Evolutionary conservation across 2,888 invertebrate species (phyloP).

Genomic region (Rotaria sp.): DNA sequence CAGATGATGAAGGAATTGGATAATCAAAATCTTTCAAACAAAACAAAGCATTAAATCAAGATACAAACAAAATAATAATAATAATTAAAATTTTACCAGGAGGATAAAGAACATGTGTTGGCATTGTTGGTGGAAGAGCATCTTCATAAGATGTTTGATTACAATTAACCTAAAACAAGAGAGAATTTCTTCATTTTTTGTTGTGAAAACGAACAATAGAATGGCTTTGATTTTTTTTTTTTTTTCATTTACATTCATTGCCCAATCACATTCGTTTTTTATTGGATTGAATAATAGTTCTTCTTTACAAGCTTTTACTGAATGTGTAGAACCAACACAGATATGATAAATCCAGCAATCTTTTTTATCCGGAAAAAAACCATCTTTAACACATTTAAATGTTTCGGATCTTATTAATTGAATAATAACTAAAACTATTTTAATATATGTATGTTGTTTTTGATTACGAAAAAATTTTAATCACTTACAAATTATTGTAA

Average conservation of each 20-base stretch:
- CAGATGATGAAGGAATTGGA: background rate
- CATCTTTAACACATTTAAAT: constrained; percentile 39
- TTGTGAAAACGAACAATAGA: background rate
- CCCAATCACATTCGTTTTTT: constrained; percentile 40
- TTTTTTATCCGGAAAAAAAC: constrained; percentile 39
- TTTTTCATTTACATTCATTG: constrained; percentile 37
- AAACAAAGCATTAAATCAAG: background rate
- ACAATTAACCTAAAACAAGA: background rate
- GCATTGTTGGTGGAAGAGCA: background rate
- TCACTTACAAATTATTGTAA: background rate
- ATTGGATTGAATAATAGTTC: constrained; percentile 40
- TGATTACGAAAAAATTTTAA: background rate
- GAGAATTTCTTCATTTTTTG: background rate
- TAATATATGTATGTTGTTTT: background rate
- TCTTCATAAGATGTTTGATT: background rate
- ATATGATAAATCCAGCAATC: constrained; percentile 41
- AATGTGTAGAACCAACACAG: constrained; percentile 34
- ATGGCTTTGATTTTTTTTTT: background rate
- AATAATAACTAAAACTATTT: background rate
- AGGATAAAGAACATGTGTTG: background rate
- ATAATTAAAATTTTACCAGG: background rate
- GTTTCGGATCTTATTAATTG: background rate
- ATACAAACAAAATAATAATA: too few species aligned
- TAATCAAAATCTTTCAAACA: background rate
- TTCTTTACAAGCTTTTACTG: constrained; percentile 40